Percentiles rank a stretch among this genome's conserved stretches.
These are phyloP conservation scores for Crocodylus rhombifer DNA, from an alignment of 2,797 vertebrate genomes.

Conservation along the genomic window DNA sequence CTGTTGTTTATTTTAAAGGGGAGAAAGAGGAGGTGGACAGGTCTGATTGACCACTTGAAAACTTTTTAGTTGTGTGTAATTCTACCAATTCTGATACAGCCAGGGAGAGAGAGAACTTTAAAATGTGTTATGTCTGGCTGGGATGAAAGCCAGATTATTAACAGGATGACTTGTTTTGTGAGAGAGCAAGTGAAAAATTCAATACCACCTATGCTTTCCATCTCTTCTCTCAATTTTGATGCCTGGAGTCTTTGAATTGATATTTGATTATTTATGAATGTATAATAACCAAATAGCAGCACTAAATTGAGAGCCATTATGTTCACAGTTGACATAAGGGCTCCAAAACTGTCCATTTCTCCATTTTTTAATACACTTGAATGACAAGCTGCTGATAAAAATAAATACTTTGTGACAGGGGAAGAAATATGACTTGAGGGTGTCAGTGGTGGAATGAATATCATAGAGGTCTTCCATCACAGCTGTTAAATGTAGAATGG, in stretches of 20 bases:
- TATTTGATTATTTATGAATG: slow-evolving; percentile 55
- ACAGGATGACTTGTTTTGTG: slow-evolving; percentile 49
- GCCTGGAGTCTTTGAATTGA: slow-evolving; percentile 23
- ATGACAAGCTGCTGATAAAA: slow-evolving; percentile 76
- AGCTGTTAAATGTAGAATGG: slow-evolving; percentile 65
- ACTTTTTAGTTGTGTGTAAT: slow-evolving; percentile 3
- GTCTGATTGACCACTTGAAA: neutral
- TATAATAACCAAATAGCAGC: slow-evolving; percentile 10
- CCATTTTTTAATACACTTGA: slow-evolving; percentile 55
- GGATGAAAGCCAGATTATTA: slow-evolving; percentile 61
- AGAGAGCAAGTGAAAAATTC: slow-evolving; percentile 43
- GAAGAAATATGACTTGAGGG: slow-evolving; percentile 75
- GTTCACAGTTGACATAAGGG: slow-evolving; percentile 14
- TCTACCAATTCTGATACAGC: slow-evolving; percentile 24
- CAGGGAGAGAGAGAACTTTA: slow-evolving; percentile 30
- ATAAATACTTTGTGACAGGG: slow-evolving; percentile 78
- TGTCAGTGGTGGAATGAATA: slow-evolving; percentile 65
- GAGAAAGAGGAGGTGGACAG: neutral
- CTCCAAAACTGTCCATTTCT: slow-evolving; percentile 38
- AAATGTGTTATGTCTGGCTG: slow-evolving; percentile 51
- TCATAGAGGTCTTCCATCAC: slow-evolving; percentile 60
- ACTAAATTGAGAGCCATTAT: slow-evolving; percentile 42
- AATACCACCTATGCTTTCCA: slow-evolving; percentile 18
- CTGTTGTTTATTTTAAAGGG: neutral
- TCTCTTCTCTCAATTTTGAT: neutral